A percentile compares a stretch with the other conserved stretches of the same genome.
phyloP scores from a whole-genome alignment of 2,797 vertebrate genomes.

The Forpus xanthops region DNA sequence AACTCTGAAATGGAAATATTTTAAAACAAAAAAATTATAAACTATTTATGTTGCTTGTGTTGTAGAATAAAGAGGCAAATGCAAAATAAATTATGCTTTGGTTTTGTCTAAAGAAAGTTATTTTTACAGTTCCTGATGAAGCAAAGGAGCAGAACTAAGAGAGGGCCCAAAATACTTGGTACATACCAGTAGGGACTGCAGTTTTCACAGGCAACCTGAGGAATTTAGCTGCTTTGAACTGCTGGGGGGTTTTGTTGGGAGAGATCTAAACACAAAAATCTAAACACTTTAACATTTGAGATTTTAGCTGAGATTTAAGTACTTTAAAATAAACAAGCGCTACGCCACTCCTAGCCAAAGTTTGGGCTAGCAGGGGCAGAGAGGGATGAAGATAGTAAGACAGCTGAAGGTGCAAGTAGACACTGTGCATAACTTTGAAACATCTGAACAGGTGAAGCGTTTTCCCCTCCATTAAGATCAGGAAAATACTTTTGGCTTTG shows the following conservation, averaged over 20 bases:
- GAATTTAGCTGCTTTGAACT: not conserved
- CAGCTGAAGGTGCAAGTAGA: not conserved
- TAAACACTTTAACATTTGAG: not conserved
- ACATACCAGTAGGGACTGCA: not conserved
- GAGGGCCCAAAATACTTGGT: not conserved
- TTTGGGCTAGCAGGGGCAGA: not conserved
- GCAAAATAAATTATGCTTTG: constrained; percentile 45
- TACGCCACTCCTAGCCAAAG: not conserved
- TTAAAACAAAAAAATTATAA: constrained; percentile 74
- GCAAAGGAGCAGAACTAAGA: not conserved
- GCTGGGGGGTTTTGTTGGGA: not conserved
- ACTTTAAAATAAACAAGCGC: not conserved
- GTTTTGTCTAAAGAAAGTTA: constrained; percentile 12
- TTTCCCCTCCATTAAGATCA: not conserved
- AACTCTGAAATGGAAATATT: constrained; percentile 81
- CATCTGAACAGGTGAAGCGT: not conserved
- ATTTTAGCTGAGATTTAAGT: not conserved
- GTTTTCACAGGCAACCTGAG: not conserved
- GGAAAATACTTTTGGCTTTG: not conserved
- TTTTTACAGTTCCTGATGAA: not conserved
- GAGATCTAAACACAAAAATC: not conserved
- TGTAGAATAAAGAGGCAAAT: constrained; percentile 83
- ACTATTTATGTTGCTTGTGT: constrained; percentile 84
- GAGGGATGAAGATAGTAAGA: not conserved
- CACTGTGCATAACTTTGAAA: not conserved